These are phyloP conservation scores for Tridacna gigas DNA, from an alignment of 2,888 invertebrate species.

Conservation along the genomic window DNA sequence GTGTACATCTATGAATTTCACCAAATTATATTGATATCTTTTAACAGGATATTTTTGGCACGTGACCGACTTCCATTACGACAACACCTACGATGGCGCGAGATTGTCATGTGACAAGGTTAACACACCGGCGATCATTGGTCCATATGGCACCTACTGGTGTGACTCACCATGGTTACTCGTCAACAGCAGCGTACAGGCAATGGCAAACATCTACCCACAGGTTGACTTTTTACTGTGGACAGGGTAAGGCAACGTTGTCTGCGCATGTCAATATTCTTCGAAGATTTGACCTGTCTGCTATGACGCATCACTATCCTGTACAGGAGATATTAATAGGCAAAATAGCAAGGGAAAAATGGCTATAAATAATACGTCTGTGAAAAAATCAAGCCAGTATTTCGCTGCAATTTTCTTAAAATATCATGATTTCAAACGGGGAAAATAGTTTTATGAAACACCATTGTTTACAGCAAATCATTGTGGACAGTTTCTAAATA, in stretches of 20 bases:
- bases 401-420: no score
- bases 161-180: constrained; percentile 96
- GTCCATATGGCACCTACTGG: constrained; percentile 91
- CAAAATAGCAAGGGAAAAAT: no score
- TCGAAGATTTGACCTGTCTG: no score
- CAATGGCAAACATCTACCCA: constrained; percentile 93
- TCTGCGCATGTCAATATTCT: no score
- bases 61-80: constrained; percentile 83
- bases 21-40: background rate
- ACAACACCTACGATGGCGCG: constrained; percentile 74
- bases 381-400: no score
- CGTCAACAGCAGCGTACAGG: constrained; percentile 93
- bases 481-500: no score
- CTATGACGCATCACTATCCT: no score
- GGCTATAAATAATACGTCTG: no score
- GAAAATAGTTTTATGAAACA: no score
- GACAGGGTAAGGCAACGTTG: constrained; percentile 96
- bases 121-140: constrained; percentile 58
- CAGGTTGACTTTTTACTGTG: constrained; percentile 97
- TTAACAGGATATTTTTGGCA: constrained; percentile 82
- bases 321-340: no score
- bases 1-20: background rate
- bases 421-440: no score
- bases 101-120: constrained; percentile 72
- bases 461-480: no score